Conservation (phyloP, 1,140 invertebrate species). For the Mamestra configurata region DNA sequence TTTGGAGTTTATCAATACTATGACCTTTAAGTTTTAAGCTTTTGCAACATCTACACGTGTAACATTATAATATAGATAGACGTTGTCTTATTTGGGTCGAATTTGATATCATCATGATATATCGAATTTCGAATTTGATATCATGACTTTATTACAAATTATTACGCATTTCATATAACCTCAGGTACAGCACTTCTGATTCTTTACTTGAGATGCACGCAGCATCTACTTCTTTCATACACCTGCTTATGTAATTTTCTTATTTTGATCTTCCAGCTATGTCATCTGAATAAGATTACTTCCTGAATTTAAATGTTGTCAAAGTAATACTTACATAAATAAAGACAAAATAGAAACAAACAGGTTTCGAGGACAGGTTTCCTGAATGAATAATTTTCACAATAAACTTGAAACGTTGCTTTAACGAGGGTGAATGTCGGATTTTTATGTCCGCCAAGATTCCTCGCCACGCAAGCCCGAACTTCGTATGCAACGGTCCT, state of each 20-base stretch:
- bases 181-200: too few relatives aligned
- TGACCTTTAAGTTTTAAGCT: neutral
- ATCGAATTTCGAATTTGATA: too few relatives aligned
- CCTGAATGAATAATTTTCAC: slow-evolving; percentile 18
- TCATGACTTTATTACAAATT: too few relatives aligned
- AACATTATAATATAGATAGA: neutral
- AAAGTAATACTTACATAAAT: neutral
- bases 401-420: neutral
- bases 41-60: neutral
- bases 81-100: neutral
- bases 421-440: slow-evolving; percentile 17
- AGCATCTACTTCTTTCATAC: too few relatives aligned
- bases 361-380: slow-evolving; percentile 7
- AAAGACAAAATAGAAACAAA: neutral
- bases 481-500: neutral
- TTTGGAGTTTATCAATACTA: slow-evolving; percentile 8
- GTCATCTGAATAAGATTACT: too few relatives aligned
- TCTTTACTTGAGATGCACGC: too few relatives aligned
- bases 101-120: too few relatives aligned
- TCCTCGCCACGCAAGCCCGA: neutral
- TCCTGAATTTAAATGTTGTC: too few relatives aligned
- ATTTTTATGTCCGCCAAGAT: slow-evolving; percentile 9
- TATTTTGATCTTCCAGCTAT: too few relatives aligned
- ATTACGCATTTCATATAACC: too few relatives aligned
- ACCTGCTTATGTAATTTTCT: too few relatives aligned